These are phyloP conservation scores for Propithecus perrieri DNA, from an alignment of 2,797 vertebrate genomes.

Conservation along the genomic window DNA sequence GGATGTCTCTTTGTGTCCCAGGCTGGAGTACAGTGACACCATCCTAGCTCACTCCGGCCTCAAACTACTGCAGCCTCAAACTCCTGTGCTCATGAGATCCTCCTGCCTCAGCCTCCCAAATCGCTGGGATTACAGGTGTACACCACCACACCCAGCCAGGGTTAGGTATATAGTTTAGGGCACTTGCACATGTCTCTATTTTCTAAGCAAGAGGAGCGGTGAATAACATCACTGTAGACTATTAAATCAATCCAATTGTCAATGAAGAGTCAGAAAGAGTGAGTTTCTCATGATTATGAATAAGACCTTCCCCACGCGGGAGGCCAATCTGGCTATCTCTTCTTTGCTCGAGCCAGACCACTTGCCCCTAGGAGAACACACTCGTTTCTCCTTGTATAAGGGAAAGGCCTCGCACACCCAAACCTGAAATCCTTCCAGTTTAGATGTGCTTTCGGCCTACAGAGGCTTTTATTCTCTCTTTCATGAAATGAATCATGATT, in stretches of 20 bases:
- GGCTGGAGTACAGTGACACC: no score
- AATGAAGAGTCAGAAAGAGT: neutral
- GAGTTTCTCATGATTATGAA: neutral
- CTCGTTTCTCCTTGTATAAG: slow-evolving; percentile 46
- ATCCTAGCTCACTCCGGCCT: no score
- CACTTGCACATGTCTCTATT: neutral
- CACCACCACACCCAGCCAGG: neutral
- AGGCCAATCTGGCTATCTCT: neutral
- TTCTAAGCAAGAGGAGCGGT: neutral
- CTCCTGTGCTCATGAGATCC: no score
- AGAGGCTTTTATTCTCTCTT: slow-evolving; percentile 58
- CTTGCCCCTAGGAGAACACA: neutral
- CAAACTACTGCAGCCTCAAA: no score
- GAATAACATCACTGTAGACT: neutral
- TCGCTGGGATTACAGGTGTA: no score
- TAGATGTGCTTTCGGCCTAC: slow-evolving; percentile 74
- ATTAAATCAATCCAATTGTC: slow-evolving; percentile 6
- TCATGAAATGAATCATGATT: slow-evolving; percentile 81
- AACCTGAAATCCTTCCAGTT: slow-evolving; percentile 66
- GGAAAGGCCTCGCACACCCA: neutral
- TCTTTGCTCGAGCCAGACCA: neutral
- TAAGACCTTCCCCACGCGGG: neutral
- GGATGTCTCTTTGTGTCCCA: no score
- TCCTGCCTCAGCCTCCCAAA: no score
- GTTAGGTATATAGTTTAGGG: neutral